phyloP scores from a whole-genome alignment of 1,140 invertebrate genomes.

The Augochlora pura region DNA sequence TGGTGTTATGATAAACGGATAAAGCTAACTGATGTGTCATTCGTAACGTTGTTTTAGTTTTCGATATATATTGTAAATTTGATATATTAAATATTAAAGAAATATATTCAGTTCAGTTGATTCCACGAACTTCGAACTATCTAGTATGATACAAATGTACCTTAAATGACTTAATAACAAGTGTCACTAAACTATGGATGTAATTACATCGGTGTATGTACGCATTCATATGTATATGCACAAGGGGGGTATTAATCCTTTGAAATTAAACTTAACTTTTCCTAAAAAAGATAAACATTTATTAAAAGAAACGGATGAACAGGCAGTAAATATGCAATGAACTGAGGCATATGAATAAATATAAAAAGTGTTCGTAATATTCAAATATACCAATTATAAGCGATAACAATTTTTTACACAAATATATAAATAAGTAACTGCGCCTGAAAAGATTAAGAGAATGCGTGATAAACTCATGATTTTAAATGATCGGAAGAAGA shows the following conservation, averaged over 20 bases:
- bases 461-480: background rate
- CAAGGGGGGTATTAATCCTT: background rate
- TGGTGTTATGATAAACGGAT: constrained; percentile 32
- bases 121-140: background rate
- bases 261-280: constrained; percentile 3
- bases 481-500: constrained; percentile 39
- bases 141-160: constrained; percentile 7
- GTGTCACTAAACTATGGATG: constrained; percentile 17
- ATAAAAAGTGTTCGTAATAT: background rate
- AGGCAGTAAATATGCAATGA: constrained; percentile 4
- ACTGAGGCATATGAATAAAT: constrained; percentile 25
- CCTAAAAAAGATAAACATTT: constrained; percentile 20
- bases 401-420: background rate
- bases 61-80: background rate
- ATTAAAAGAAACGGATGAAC: constrained; percentile 27
- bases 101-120: constrained; percentile 11
- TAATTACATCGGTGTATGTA: constrained; percentile 19
- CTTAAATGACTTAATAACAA: constrained; percentile 7
- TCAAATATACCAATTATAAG: background rate
- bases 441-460: background rate
- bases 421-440: background rate
- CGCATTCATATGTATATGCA: background rate
- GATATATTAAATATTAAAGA: constrained; percentile 8
- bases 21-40: constrained; percentile 13
- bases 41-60: background rate